These are phyloP conservation scores for Egretta garzetta DNA, from an alignment of 2,113 vertebrate genomes.

Conservation along the genomic window DNA sequence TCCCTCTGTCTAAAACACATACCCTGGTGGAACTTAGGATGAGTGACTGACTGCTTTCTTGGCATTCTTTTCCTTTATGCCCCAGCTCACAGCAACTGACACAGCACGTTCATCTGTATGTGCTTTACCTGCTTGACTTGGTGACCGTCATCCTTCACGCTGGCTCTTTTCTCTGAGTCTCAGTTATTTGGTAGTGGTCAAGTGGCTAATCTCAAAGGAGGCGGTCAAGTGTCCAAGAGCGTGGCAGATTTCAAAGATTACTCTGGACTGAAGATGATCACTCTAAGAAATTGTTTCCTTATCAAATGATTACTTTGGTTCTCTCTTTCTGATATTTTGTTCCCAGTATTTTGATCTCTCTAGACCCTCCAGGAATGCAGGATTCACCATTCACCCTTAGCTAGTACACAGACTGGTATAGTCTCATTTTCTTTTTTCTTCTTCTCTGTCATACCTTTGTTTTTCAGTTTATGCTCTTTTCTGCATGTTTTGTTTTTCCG, in stretches of 20 bases:
- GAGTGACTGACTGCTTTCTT: background rate
- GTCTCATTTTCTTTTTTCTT: background rate
- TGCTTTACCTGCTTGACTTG: background rate
- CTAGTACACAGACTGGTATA: background rate
- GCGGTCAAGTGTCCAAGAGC: background rate
- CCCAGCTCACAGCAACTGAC: background rate
- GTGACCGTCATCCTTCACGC: background rate
- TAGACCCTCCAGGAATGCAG: background rate
- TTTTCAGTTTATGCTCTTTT: background rate
- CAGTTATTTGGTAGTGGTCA: background rate
- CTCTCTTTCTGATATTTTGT: background rate
- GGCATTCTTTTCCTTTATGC: background rate
- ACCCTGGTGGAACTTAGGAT: background rate
- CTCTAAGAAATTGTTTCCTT: background rate
- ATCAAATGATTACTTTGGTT: background rate
- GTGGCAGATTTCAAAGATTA: background rate
- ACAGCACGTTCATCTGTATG: rapidly evolving
- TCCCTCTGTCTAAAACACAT: background rate
- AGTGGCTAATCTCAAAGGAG: background rate
- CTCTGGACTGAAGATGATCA: background rate
- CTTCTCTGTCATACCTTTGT: background rate
- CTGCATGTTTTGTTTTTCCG: background rate
- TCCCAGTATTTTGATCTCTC: background rate
- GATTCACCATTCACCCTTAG: background rate
- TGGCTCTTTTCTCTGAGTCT: background rate